Conservation (phyloP, 2,113 vertebrate genomes). For the Gymnorhina tibicen region DNA sequence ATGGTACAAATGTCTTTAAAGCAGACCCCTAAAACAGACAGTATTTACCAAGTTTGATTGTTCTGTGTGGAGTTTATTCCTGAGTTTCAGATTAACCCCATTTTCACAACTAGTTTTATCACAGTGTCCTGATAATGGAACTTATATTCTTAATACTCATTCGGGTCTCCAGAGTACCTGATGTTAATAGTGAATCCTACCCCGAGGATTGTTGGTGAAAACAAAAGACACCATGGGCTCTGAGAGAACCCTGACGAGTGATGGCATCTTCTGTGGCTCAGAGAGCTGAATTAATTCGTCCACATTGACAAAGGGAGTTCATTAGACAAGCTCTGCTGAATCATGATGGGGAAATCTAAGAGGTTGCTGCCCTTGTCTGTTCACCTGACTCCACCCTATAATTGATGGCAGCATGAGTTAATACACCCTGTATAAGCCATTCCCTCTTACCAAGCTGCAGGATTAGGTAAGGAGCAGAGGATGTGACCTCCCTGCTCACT, state of each 20-base stretch:
- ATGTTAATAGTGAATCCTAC: background rate
- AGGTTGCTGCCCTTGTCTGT: background rate
- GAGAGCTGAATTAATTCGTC: background rate
- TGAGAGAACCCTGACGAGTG: background rate
- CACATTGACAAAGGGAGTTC: background rate
- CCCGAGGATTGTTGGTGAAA: accelerated
- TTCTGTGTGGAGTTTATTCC: background rate
- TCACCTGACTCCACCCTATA: background rate
- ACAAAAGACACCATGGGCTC: background rate
- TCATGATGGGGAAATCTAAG: background rate
- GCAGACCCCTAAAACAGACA: background rate
- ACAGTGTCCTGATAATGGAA: background rate
- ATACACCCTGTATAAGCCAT: accelerated
- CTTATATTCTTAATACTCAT: background rate
- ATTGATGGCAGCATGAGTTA: background rate
- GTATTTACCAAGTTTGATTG: background rate
- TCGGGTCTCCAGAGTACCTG: background rate
- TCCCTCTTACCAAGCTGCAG: background rate
- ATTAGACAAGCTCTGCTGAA: background rate
- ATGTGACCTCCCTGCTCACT: background rate
- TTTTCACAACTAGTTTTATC: background rate
- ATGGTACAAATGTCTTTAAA: background rate
- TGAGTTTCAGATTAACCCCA: background rate
- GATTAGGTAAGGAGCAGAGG: background rate
- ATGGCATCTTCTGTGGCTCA: background rate